A percentile compares a stretch with the other conserved stretches of the same genome.
phyloP scores from a whole-genome alignment of 1,140 invertebrate genomes.

The Eueides isabella region DNA sequence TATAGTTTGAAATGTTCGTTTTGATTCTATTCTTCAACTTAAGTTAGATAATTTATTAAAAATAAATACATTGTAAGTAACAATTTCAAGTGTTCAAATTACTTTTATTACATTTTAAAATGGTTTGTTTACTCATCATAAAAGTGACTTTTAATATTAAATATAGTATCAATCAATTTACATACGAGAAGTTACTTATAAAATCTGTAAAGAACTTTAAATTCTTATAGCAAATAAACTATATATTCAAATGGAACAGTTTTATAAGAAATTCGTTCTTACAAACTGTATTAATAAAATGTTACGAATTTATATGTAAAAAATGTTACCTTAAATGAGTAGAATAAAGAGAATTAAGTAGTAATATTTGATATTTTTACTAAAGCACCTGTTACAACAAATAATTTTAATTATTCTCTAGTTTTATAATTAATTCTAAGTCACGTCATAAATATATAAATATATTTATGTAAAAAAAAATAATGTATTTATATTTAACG shows the following conservation, averaged over 20 bases:
- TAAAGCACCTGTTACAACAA: slow-evolving; percentile 25
- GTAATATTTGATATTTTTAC: slow-evolving; percentile 18
- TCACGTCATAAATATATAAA: slow-evolving; percentile 22
- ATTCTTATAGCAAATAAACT: background rate
- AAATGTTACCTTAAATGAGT: slow-evolving; percentile 61
- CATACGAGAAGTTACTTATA: background rate
- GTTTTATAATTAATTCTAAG: slow-evolving; percentile 24
- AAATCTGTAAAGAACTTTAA: background rate
- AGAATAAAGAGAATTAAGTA: slow-evolving; percentile 21
- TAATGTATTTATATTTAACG: slow-evolving; percentile 27
- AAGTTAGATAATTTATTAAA: background rate
- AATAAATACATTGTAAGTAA: background rate
- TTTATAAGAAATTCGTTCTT: background rate
- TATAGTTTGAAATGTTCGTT: background rate
- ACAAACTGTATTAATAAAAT: slow-evolving; percentile 30
- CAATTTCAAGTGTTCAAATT: background rate
- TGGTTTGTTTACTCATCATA: background rate
- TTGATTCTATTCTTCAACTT: background rate
- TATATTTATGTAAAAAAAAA: background rate
- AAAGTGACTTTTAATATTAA: background rate
- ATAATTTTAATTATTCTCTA: background rate
- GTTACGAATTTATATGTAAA: slow-evolving; percentile 72
- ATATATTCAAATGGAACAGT: background rate
- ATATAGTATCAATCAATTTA: background rate
- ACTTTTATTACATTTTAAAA: background rate